phyloP scores from a whole-genome alignment of 1,140 invertebrate species.

The Pseudomyrmex pallidus region DNA sequence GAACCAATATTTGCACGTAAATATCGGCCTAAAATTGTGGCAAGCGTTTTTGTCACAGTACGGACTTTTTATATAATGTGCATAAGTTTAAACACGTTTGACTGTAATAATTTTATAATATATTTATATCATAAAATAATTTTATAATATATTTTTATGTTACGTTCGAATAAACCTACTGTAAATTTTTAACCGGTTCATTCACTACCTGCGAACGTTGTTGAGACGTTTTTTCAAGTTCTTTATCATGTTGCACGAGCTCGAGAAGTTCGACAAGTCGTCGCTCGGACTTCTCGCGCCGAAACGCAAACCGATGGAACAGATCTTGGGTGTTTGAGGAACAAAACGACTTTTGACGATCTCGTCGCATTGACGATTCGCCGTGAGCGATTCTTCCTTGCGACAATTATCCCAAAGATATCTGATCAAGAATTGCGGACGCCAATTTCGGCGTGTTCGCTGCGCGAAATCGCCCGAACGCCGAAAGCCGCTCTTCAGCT shows the following conservation, averaged over 20 bases:
- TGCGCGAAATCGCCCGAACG: not conserved
- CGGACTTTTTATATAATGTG: not conserved
- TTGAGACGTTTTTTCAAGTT: slow-evolving; percentile 18
- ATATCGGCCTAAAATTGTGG: slow-evolving; percentile 14
- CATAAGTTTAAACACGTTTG: too few species aligned
- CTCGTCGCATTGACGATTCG: not conserved
- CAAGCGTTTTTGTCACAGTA: not conserved
- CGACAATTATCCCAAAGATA: slow-evolving; percentile 17
- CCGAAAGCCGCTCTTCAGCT: slow-evolving; percentile 58
- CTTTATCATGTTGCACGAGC: not conserved
- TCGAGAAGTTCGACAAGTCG: not conserved
- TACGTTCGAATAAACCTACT: too few species aligned
- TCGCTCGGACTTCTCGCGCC: not conserved
- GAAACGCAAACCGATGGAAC: slow-evolving; percentile 59
- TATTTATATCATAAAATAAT: not conserved
- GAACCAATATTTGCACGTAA: slow-evolving; percentile 22
- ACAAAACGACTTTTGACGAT: not conserved
- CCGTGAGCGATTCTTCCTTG: not conserved
- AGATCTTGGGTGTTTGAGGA: slow-evolving; percentile 60
- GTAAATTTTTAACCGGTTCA: not conserved
- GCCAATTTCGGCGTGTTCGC: slow-evolving; percentile 43
- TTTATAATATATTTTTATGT: not conserved
- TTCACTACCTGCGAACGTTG: slow-evolving; percentile 52
- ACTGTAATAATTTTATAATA: too few species aligned
- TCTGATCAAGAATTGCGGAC: slow-evolving; percentile 22